Base-by-base conservation (phyloP, 2,797 vertebrate genomes). In the Enteromius afrohamiltoni region DNA sequence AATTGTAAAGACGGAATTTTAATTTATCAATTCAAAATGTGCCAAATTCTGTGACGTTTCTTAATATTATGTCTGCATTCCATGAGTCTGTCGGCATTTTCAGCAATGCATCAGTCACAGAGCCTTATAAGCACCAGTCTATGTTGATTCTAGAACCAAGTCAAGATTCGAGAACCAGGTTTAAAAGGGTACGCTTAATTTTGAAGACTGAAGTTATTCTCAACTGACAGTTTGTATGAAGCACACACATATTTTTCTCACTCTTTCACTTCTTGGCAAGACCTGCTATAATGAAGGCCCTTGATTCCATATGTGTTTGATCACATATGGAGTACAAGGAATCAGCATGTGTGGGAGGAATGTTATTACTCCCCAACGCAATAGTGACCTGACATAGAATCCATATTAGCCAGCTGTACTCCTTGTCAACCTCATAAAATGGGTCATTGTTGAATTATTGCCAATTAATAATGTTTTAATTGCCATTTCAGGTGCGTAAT, bases 301-400 rank as follows among this genome's bases (percentile, higher is more conserved):
- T 21, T 79, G 78, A 79, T 84, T 84, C 67, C 65, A 65, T 83
- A 45, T 81, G 29, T 45, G 49, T 53, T 82, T 82, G 69, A 88
- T 75, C 49, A 82, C 70, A 80, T 31, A 47, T 68, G 49, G 82
- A 67, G 51, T 83, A 77, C 71, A 71, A 40, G 70, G 58, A 86
- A 85, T 67, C 42, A 81, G 83, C 78, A 81, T 85, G 64, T 77
- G 85, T 81, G 19, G 19, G 53, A 45, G 47, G 58, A 75, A 85
- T 79, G 58, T 78, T 85, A 88, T 88, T 90, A 86, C 73, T 74
- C 42, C 64, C 83, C 51, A 75, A 71, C 53, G 34, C 47, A 45
- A 37, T 23, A 79, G 65, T 83, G 73, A 85, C 76, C 67, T 69
- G 71, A 67, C 34, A 75, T 42, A 17, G 34, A 65, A 75, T 77